A percentile compares a stretch with the other conserved stretches of the same genome.
Conservation (phyloP, 2,113 vertebrate genomes). For the Pampusana beccarii region DNA sequence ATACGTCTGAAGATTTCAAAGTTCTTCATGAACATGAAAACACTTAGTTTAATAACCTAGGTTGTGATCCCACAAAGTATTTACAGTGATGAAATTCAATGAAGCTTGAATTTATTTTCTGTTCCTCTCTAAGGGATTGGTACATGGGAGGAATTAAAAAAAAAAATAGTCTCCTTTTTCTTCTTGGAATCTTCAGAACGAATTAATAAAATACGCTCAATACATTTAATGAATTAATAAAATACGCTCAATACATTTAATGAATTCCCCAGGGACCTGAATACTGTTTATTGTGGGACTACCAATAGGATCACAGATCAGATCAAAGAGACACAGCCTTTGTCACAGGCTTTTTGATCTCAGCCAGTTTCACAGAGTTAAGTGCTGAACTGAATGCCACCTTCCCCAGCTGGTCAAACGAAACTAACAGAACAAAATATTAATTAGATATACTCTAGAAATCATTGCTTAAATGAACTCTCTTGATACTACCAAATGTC, state of each 20-base stretch:
- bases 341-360: conserved; percentile 8
- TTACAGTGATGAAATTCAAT: background rate
- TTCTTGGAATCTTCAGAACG: background rate
- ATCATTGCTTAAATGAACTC: background rate
- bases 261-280: background rate
- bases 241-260: background rate
- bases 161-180: background rate
- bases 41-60: background rate
- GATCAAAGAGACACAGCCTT: background rate
- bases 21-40: background rate
- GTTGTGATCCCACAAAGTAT: background rate
- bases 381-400: background rate
- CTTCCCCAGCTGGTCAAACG: background rate
- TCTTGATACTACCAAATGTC: background rate
- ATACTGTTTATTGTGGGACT: background rate
- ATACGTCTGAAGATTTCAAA: background rate
- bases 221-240: background rate
- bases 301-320: background rate
- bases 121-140: background rate
- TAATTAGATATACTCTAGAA: background rate
- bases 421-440: background rate
- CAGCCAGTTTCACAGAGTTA: background rate
- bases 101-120: background rate
- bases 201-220: background rate
- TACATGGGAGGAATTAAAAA: background rate